Evolutionary conservation across 2,888 invertebrate species (phyloP).

Genomic region (Dione vanillae): DNA sequence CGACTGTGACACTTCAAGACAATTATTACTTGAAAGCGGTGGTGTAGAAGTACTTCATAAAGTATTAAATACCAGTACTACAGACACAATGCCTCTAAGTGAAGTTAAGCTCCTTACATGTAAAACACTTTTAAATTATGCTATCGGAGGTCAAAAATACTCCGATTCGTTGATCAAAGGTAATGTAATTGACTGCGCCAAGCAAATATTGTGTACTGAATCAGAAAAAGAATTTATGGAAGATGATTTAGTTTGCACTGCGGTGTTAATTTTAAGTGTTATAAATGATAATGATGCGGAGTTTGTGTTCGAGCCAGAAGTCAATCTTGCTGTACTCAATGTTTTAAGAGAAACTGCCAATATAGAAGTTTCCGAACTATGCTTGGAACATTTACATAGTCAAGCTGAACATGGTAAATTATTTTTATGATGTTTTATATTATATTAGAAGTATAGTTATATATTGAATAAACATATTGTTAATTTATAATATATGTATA

Average conservation of each 20-base stretch:
- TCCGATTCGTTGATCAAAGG: conserved; percentile 85
- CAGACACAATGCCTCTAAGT: conserved; percentile 59
- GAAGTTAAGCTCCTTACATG: conserved; percentile 86
- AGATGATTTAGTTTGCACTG: conserved; percentile 83
- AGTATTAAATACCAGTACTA: conserved; percentile 64
- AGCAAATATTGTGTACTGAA: conserved; percentile 79
- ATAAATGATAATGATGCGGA: conserved; percentile 86
- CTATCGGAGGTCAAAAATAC: conserved; percentile 88
- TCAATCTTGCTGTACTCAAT: conserved; percentile 85
- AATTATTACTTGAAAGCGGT: conserved; percentile 73
- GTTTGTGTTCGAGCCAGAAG: conserved; percentile 79
- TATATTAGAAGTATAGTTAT: not conserved
- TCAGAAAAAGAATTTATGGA: conserved; percentile 79
- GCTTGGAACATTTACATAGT: conserved; percentile 89
- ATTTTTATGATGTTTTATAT: not conserved
- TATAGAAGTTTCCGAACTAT: conserved; percentile 89
- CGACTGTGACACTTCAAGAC: conserved; percentile 90
- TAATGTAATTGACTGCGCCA: conserved; percentile 80
- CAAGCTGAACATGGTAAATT: conserved; percentile 89
- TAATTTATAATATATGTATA: too few species aligned
- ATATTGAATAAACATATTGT: not conserved
- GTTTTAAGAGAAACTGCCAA: conserved; percentile 87
- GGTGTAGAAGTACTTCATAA: conserved; percentile 79
- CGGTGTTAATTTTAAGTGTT: conserved; percentile 85
- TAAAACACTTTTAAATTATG: conserved; percentile 91